Conservation (phyloP, 2,888 invertebrate species). For the Polymixis flavicincta region DNA sequence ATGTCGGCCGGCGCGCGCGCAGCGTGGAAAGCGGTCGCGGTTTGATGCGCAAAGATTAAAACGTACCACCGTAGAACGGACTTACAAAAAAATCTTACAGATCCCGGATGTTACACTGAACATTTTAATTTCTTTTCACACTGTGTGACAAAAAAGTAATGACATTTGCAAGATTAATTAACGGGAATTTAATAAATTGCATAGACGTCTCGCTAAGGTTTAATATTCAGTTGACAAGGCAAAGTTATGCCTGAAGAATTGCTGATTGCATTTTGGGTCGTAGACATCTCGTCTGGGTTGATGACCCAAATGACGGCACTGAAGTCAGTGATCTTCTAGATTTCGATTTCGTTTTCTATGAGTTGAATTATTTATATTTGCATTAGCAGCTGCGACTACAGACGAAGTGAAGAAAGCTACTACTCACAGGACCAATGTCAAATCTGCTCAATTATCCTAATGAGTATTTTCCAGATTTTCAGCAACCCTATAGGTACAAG, state of each 20-base stretch:
- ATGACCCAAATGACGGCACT: slow-evolving; percentile 24
- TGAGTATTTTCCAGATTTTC: neutral
- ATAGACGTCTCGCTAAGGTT: slow-evolving; percentile 19
- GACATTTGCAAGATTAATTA: slow-evolving; percentile 52
- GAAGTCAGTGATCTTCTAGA: slow-evolving; percentile 21
- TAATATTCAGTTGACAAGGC: slow-evolving; percentile 31
- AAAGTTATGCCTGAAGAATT: slow-evolving; percentile 32
- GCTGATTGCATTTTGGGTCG: slow-evolving; percentile 36
- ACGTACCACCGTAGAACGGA: slow-evolving; percentile 49
- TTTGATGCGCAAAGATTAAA: slow-evolving; percentile 74
- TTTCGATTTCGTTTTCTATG: slow-evolving; percentile 37
- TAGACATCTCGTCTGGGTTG: slow-evolving; percentile 40
- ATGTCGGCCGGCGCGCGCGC: slow-evolving; percentile 77
- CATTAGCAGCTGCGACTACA: neutral
- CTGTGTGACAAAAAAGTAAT: slow-evolving; percentile 43
- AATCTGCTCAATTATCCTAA: neutral
- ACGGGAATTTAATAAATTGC: slow-evolving; percentile 56
- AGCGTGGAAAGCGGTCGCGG: slow-evolving; percentile 81
- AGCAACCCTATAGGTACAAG: too few relatives aligned
- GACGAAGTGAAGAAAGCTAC: too few relatives aligned
- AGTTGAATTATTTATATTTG: neutral
- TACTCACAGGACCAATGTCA: neutral
- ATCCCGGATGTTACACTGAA: slow-evolving; percentile 32
- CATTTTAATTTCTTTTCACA: slow-evolving; percentile 47
- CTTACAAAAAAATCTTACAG: slow-evolving; percentile 39